Percentiles rank a stretch among this genome's conserved stretches.
Evolutionary conservation across 2,797 vertebrate species (phyloP).

Genomic region (Naso thynnoides): DNA sequence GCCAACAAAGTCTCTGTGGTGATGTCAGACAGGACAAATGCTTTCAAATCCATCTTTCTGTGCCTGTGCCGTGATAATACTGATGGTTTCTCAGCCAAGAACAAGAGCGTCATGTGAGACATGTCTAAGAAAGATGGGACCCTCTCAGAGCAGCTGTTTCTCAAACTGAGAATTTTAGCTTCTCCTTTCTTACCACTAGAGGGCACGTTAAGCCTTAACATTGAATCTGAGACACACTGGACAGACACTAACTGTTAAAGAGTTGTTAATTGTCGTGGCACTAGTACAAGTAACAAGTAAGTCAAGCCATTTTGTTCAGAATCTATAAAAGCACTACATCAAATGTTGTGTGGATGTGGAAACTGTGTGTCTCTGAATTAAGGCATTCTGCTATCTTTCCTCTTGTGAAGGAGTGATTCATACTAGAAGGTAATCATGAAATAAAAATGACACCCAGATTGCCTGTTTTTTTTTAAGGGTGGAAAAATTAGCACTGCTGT

Average conservation of each 20-base stretch:
- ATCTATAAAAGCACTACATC: neutral
- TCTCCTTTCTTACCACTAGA: constrained; percentile 40
- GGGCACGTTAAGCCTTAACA: constrained; percentile 24
- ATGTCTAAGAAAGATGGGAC: neutral
- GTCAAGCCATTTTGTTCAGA: no score
- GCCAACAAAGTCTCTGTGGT: constrained; percentile 12
- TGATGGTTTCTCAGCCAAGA: constrained; percentile 15
- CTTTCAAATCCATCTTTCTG: neutral
- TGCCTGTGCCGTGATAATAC: constrained; percentile 11
- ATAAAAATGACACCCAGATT: neutral
- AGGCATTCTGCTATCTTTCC: neutral
- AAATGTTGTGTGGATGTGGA: neutral
- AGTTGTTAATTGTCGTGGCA: neutral
- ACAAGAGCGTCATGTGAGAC: neutral
- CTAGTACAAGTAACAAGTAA: neutral
- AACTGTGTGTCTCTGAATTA: neutral
- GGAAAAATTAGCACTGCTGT: no score
- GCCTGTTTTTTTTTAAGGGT: neutral
- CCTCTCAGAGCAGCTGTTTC: constrained; percentile 3
- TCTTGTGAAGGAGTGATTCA: neutral
- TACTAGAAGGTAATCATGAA: neutral
- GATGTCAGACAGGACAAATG: constrained; percentile 29
- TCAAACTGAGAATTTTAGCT: neutral
- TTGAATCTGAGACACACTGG: neutral
- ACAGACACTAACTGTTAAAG: neutral